Percentiles rank a stretch among this genome's conserved stretches.
Conservation (phyloP, 2,113 vertebrate species). For the Pseudopodoces humilis region DNA sequence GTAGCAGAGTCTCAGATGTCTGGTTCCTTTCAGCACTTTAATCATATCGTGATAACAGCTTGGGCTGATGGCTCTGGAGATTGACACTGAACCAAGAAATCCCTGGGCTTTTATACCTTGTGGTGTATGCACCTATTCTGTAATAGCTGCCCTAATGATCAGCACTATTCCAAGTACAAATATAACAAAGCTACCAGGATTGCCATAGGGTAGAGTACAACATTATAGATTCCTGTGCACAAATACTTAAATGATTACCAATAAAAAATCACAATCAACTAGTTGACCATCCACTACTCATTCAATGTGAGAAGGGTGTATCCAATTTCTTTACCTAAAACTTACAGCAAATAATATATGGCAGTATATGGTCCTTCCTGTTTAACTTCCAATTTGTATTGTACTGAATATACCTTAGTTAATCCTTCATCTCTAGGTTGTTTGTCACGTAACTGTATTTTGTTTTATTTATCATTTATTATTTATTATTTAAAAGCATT, state of each 20-base stretch:
- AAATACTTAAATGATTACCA: background rate
- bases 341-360: background rate
- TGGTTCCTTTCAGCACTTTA: background rate
- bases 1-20: background rate
- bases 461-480: background rate
- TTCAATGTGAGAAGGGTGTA: background rate
- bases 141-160: background rate
- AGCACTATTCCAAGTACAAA: background rate
- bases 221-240: background rate
- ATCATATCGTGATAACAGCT: background rate
- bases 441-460: background rate
- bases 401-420: background rate
- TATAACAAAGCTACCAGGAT: background rate
- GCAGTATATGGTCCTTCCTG: background rate
- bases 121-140: background rate
- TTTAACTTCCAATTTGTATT: background rate
- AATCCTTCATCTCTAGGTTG: background rate
- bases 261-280: background rate
- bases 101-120: background rate
- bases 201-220: background rate
- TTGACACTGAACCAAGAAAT: background rate
- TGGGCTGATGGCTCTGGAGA: background rate
- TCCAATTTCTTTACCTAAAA: background rate
- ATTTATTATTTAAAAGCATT: background rate
- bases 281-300: background rate